Evolutionary conservation across 1,140 invertebrate genomes (phyloP).

Genomic region (Apocrypta bakeri): DNA sequence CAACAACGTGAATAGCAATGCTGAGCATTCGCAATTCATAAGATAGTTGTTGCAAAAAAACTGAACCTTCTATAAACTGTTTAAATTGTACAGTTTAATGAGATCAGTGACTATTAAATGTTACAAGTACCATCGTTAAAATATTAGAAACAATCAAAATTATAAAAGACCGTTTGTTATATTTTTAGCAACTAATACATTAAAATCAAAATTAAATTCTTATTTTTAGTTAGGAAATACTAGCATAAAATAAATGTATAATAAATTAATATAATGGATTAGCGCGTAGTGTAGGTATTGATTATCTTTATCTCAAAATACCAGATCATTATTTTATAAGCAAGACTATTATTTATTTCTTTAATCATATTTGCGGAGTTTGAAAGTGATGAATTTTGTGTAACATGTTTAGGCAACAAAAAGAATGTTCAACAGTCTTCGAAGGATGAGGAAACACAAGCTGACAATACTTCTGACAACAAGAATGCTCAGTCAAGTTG

Average conservation of each 20-base stretch:
- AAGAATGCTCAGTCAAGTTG: slow-evolving; percentile 66
- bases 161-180: neutral
- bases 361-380: slow-evolving; percentile 43
- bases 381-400: slow-evolving; percentile 60
- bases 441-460: slow-evolving; percentile 56
- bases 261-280: slow-evolving; percentile 10
- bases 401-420: slow-evolving; percentile 71
- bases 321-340: slow-evolving; percentile 15
- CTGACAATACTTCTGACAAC: slow-evolving; percentile 52
- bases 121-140: slow-evolving; percentile 35
- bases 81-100: slow-evolving; percentile 43
- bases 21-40: slow-evolving; percentile 45
- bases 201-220: slow-evolving; percentile 17
- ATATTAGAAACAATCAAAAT: slow-evolving; percentile 11
- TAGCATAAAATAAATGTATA: slow-evolving; percentile 8
- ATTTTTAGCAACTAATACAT: neutral
- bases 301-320: slow-evolving; percentile 13
- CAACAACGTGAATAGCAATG: slow-evolving; percentile 43
- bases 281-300: slow-evolving; percentile 35
- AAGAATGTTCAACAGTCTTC: slow-evolving; percentile 62
- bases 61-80: slow-evolving; percentile 47
- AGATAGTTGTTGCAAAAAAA: slow-evolving; percentile 29
- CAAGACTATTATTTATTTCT: too few relatives aligned
- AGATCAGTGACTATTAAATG: slow-evolving; percentile 37
- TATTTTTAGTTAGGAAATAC: slow-evolving; percentile 28